phyloP scores from a whole-genome alignment of 2,113 vertebrate genomes.

The Lipophrys pholis region DNA sequence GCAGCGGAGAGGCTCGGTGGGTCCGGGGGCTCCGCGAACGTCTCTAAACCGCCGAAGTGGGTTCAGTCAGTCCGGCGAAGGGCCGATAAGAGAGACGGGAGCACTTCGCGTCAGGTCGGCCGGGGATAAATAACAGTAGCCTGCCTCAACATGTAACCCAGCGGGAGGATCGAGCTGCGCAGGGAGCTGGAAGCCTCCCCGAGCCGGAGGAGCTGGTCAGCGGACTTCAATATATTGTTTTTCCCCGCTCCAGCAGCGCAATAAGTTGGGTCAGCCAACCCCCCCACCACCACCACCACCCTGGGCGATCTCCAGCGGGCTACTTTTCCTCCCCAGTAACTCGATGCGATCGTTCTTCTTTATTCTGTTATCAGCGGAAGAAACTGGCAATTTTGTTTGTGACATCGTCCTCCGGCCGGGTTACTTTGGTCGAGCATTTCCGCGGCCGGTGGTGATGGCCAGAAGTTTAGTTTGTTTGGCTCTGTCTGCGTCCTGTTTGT shows the following conservation, averaged over 20 bases:
- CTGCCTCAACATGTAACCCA: constrained; percentile 72
- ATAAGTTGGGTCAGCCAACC: constrained; percentile 66
- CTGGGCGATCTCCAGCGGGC: constrained; percentile 36
- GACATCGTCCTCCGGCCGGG: not conserved
- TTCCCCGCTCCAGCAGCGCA: constrained; percentile 33
- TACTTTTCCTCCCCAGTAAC: constrained; percentile 50
- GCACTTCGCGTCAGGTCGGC: constrained; percentile 66
- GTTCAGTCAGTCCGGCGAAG: constrained; percentile 55
- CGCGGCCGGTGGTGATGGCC: constrained; percentile 5
- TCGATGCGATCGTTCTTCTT: constrained; percentile 6
- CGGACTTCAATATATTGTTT: constrained; percentile 58
- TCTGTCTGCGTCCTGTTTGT: constrained; percentile 5
- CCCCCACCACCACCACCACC: not conserved
- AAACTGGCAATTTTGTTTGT: constrained; percentile 1
- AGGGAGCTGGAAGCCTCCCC: constrained; percentile 53
- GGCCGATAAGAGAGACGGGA: constrained; percentile 72
- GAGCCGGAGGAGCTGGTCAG: constrained; percentile 59
- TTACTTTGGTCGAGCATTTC: constrained; percentile 25
- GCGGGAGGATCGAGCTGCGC: constrained; percentile 70
- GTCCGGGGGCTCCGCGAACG: constrained; percentile 69
- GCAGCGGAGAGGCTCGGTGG: constrained; percentile 70
- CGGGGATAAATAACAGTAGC: constrained; percentile 74
- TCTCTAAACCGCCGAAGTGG: constrained; percentile 65
- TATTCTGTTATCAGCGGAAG: constrained; percentile 34
- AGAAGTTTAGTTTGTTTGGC: constrained; percentile 59